Conservation (phyloP, 2,888 invertebrate genomes). For the Dione juno region DNA sequence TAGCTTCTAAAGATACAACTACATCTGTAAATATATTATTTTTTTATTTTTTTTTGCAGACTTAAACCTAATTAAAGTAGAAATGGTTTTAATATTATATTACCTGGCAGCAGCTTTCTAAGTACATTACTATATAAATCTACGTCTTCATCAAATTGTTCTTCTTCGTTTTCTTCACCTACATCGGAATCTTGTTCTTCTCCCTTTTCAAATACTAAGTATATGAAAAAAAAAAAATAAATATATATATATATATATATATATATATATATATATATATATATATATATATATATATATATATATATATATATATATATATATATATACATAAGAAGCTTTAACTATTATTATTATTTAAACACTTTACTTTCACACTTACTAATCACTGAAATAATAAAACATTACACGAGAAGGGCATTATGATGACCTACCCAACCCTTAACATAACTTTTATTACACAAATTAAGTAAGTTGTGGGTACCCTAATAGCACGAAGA, state of each 20-base stretch:
- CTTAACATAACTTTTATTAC: too few species aligned
- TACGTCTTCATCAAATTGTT: conserved; percentile 70
- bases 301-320: too few species aligned
- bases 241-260: not conserved
- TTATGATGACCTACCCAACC: too few species aligned
- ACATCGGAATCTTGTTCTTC: conserved; percentile 74
- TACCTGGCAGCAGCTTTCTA: conserved; percentile 73
- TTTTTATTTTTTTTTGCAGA: not conserved
- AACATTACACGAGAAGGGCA: too few species aligned
- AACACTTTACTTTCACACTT: too few species aligned
- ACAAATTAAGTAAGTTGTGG: too few species aligned
- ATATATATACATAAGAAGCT: too few species aligned
- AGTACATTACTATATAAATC: conserved; percentile 75
- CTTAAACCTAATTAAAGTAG: not conserved
- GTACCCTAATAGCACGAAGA: too few species aligned
- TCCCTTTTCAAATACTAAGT: conserved; percentile 78
- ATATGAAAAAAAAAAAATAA: too few species aligned
- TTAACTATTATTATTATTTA: too few species aligned
- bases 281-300: not conserved
- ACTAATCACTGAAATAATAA: too few species aligned
- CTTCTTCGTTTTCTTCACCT: conserved; percentile 66
- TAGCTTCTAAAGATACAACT: conserved; percentile 82
- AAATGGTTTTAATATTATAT: not conserved
- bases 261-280: not conserved
- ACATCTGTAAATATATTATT: conserved; percentile 61